Evolutionary conservation across 2,888 invertebrate species (phyloP), one percentile per base, ranked within the genome.

Genomic region (Diarsia dahlii): DNA sequence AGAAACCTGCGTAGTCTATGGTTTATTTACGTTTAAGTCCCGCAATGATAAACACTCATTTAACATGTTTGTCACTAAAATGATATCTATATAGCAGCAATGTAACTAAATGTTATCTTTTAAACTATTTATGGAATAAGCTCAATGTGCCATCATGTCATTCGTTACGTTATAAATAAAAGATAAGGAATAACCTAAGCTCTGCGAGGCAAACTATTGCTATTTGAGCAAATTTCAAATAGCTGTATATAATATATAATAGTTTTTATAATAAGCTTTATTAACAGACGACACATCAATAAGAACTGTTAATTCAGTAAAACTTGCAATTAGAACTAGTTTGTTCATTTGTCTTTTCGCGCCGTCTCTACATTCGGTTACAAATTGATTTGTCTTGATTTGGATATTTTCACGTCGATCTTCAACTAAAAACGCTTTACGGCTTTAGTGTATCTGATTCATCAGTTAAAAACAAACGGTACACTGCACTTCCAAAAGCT

Each of bases 401-500:
- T 62, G n/a, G 18, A 34, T 78, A 15, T 66, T 46, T 54, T 68
- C 9, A 20, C 10, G 20, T 50, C 28, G 65, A 48, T 69, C n/a
- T 20, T 63, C 9, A 45, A 63, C 64, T 2, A 71, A 58, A 70
- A 69, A 13, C 56, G 23, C 60, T 76, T 58, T 46, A 63, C 45
- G 58, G 23, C 63, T 74, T 58, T 23, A 60, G 45, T 58, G 63
- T 46, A 54, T 56, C 67, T 63, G 34, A 65, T 46, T 72, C 74
- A 77, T 71, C 65, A 86, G 79, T 83, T 78, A 73, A 81, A 84
- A 85, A 79, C 70, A 80, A 84, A 78, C 65, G 66, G 76, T 81
- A 85, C 84, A 84, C 83, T 80, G 76, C 76, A 80, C 76, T 78
- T 76, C 52, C 45, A 65, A 82, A 78, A 85, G 85, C 80, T 85